Percentiles rank a stretch among this genome's conserved stretches.
Conservation (phyloP, 2,797 vertebrate genomes). For the Sandelia bainsii region DNA sequence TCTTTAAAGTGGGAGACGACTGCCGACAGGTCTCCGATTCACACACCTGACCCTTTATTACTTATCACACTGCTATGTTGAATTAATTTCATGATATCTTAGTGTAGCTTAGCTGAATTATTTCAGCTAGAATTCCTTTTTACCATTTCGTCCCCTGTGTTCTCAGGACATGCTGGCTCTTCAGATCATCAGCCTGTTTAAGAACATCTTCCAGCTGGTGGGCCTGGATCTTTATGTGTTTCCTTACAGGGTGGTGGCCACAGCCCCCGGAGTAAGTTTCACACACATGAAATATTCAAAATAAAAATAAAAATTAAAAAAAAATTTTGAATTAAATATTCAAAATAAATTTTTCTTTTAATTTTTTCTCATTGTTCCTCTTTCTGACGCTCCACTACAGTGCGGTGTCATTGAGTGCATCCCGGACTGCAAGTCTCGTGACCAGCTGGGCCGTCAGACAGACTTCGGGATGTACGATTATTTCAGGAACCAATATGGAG, state of each 20-base stretch:
- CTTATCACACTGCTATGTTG: not conserved
- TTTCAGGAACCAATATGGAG: constrained; percentile 96
- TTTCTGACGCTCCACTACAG: constrained; percentile 58
- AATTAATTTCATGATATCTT: not conserved
- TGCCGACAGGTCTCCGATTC: constrained; percentile 90
- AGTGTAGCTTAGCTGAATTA: not conserved
- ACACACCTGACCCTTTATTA: not conserved
- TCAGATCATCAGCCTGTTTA: constrained; percentile 97
- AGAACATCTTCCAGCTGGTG: constrained; percentile 97
- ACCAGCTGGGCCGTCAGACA: constrained; percentile 96
- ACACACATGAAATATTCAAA: not conserved
- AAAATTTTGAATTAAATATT: too few relatives aligned
- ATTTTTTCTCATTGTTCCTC: not conserved
- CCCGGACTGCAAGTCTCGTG: constrained; percentile 96
- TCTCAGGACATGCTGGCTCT: constrained; percentile 95
- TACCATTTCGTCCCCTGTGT: constrained; percentile 1
- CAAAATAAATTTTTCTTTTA: too few relatives aligned
- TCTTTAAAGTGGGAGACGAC: constrained; percentile 99
- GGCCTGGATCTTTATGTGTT: constrained; percentile 97
- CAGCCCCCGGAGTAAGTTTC: constrained; percentile 92
- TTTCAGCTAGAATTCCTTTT: not conserved
- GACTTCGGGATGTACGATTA: constrained; percentile 99
- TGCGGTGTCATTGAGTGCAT: constrained; percentile 98
- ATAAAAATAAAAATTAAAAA: too few relatives aligned
- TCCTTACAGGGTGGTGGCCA: constrained; percentile 96